A percentile compares a stretch with the other conserved stretches of the same genome.
phyloP scores from a whole-genome alignment of 1,140 invertebrate genomes.

The Drosophila pruinosa region DNA sequence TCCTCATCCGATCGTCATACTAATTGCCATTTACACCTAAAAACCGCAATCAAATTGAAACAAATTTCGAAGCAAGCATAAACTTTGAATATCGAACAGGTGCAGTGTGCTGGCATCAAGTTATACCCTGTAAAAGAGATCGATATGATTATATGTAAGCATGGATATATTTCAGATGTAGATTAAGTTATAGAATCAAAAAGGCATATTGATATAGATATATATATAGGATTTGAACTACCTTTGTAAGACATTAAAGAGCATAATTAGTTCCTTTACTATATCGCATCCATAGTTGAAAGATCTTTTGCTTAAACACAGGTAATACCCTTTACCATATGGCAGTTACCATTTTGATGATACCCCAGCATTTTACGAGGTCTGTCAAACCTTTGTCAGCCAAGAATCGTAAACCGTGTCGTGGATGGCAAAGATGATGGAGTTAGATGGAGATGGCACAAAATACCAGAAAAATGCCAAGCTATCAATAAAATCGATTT shows the following conservation, averaged over 20 bases:
- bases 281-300: too few species aligned
- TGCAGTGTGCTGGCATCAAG: background rate
- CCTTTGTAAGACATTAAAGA: too few species aligned
- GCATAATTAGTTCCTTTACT: background rate
- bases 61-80: slow-evolving; percentile 41
- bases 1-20: slow-evolving; percentile 37
- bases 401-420: slow-evolving; percentile 49
- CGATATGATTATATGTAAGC: background rate
- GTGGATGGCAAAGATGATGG: slow-evolving; percentile 11
- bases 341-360: slow-evolving; percentile 61
- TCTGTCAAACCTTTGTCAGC: slow-evolving; percentile 55
- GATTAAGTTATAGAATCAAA: too few species aligned
- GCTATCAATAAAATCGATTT: slow-evolving; percentile 54
- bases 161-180: too few species aligned
- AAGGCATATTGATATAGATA: background rate
- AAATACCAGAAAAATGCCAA: slow-evolving; percentile 72
- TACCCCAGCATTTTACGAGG: slow-evolving; percentile 47
- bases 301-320: too few species aligned
- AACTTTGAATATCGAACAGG: background rate
- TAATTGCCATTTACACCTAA: slow-evolving; percentile 75
- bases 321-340: slow-evolving; percentile 3
- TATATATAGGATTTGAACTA: background rate
- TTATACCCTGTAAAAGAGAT: slow-evolving; percentile 20
- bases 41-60: slow-evolving; percentile 61
- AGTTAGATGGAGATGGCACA: slow-evolving; percentile 24